phyloP scores from a whole-genome alignment of 2,888 invertebrate species.

The Agelastica alni region DNA sequence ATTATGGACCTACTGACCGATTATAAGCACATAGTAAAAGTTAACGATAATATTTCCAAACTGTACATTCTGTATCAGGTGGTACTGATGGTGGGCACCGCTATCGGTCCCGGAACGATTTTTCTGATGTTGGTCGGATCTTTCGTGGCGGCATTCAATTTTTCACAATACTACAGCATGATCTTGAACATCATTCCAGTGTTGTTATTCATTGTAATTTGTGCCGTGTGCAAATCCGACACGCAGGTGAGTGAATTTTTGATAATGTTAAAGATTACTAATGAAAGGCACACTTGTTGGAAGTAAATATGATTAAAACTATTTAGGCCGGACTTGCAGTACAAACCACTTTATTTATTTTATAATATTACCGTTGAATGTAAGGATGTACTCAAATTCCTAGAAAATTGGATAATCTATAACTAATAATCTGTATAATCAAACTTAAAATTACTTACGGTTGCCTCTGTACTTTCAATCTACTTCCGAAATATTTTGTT shows the following conservation, averaged over 20 bases:
- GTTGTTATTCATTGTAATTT: slow-evolving; percentile 66
- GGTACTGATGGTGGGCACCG: slow-evolving; percentile 72
- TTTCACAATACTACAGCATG: slow-evolving; percentile 71
- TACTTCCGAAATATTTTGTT: too few species aligned
- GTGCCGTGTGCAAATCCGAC: slow-evolving; percentile 69
- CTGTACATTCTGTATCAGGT: slow-evolving; percentile 74
- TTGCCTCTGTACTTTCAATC: too few species aligned
- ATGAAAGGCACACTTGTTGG: too few species aligned
- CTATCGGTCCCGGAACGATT: slow-evolving; percentile 82
- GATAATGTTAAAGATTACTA: too few species aligned
- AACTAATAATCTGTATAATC: too few species aligned
- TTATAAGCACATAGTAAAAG: slow-evolving; percentile 75
- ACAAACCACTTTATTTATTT: too few species aligned
- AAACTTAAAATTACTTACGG: too few species aligned
- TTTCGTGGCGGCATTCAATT: slow-evolving; percentile 75
- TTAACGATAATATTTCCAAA: slow-evolving; percentile 88
- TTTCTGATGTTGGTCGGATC: slow-evolving; percentile 84
- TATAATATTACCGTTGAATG: too few species aligned
- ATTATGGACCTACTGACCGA: slow-evolving; percentile 85
- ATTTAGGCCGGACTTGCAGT: too few species aligned
- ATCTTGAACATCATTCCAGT: slow-evolving; percentile 71
- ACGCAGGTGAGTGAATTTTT: slow-evolving; percentile 70
- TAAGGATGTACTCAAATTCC: too few species aligned
- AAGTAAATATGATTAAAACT: too few species aligned
- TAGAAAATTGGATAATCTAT: too few species aligned